phyloP scores from a whole-genome alignment of 2,888 invertebrate species.

The Cryptocephalus moraei region DNA sequence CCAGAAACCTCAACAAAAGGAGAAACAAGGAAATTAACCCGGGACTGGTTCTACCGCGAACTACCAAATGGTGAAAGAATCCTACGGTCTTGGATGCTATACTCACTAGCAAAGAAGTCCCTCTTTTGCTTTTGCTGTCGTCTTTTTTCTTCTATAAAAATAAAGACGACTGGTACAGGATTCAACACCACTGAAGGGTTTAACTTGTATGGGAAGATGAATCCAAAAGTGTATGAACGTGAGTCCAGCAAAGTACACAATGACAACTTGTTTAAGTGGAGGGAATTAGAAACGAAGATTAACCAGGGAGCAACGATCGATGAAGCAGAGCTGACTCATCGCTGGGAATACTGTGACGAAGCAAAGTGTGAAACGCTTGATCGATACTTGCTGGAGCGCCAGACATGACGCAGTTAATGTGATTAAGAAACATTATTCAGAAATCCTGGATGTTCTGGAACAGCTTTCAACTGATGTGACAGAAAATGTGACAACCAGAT shows the following conservation, averaged over 20 bases:
- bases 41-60: background rate
- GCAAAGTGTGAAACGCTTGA: slow-evolving; percentile 14
- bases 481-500: slow-evolving; percentile 8
- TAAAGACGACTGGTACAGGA: background rate
- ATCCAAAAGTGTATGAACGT: background rate
- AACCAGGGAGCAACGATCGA: background rate
- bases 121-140: background rate
- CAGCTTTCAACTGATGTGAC: slow-evolving; percentile 10
- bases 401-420: slow-evolving; percentile 8
- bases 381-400: slow-evolving; percentile 5
- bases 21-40: background rate
- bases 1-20: too few species aligned
- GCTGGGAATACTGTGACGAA: slow-evolving; percentile 13
- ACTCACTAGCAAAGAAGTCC: background rate
- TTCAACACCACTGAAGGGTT: background rate
- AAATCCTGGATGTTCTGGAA: slow-evolving; percentile 7
- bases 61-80: background rate
- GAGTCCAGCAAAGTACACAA: slow-evolving; percentile 1
- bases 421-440: slow-evolving; percentile 5
- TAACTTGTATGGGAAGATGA: slow-evolving; percentile 1
- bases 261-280: background rate
- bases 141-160: background rate
- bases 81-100: slow-evolving; percentile 1
- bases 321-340: slow-evolving; percentile 5
- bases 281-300: slow-evolving; percentile 1